phyloP scores from a whole-genome alignment of 2,888 invertebrate genomes.

The Drosophila kokeensis region DNA sequence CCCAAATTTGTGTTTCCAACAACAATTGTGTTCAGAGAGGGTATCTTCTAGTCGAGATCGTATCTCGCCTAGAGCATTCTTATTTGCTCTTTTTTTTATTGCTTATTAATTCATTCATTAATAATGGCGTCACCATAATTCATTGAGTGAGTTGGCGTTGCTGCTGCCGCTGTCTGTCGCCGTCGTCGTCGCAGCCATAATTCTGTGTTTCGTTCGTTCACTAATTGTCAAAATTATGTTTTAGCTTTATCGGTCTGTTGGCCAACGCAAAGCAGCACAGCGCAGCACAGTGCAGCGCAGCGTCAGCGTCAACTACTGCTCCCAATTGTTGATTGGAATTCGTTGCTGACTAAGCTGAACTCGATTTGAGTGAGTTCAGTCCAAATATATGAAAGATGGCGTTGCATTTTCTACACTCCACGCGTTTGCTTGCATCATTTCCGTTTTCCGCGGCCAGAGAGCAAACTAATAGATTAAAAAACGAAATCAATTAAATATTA shows the following conservation, averaged over 20 bases:
- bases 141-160: constrained; percentile 62
- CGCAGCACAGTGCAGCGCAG: background rate
- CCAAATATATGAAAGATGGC: constrained; percentile 17
- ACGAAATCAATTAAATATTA: constrained; percentile 47
- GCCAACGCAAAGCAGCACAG: constrained; percentile 21
- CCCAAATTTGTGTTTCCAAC: background rate
- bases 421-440: constrained; percentile 57
- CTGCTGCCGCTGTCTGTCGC: constrained; percentile 5
- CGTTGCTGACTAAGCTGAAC: constrained; percentile 58
- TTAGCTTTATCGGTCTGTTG: constrained; percentile 36
- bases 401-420: constrained; percentile 41
- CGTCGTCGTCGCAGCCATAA: background rate
- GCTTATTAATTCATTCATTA: constrained; percentile 62
- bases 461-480: constrained; percentile 11
- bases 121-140: constrained; percentile 66
- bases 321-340: constrained; percentile 62
- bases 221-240: constrained; percentile 66
- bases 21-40: background rate
- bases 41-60: background rate
- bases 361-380: constrained; percentile 29
- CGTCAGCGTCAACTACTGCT: constrained; percentile 16
- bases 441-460: constrained; percentile 32
- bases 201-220: constrained; percentile 33
- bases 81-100: constrained; percentile 44
- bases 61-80: background rate